phyloP scores from a whole-genome alignment of 2,888 invertebrate genomes.

The Xanthia icteritia region DNA sequence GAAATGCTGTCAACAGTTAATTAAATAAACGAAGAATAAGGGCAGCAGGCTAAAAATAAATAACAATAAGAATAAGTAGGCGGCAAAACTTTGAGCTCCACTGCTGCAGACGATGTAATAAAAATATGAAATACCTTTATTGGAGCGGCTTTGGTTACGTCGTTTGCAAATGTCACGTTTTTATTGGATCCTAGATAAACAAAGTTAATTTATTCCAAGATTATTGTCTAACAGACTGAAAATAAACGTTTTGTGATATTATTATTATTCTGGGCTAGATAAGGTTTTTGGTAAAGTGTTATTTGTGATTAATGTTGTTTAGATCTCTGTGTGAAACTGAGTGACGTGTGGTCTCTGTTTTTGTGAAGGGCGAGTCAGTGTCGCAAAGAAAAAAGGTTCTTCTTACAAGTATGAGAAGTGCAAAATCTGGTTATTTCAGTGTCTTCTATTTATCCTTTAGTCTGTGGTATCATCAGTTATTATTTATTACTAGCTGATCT shows the following conservation, averaged over 20 bases:
- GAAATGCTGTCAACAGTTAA: not conserved
- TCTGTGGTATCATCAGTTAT: too few relatives aligned
- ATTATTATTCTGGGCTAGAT: not conserved
- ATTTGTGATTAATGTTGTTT: constrained; percentile 3
- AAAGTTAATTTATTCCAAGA: constrained; percentile 37
- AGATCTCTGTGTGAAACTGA: not conserved
- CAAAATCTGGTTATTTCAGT: not conserved
- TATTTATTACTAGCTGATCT: too few relatives aligned
- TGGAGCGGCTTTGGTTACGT: constrained; percentile 52
- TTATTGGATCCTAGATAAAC: constrained; percentile 44
- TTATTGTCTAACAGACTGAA: constrained; percentile 8
- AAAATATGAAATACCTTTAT: constrained; percentile 62
- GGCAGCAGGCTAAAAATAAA: not conserved
- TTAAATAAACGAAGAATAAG: not conserved
- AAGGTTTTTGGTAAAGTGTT: not conserved
- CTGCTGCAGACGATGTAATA: constrained; percentile 52
- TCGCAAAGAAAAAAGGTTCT: not conserved
- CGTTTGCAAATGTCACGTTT: constrained; percentile 52
- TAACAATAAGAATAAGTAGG: not conserved
- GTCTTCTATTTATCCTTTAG: not conserved
- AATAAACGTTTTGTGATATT: constrained; percentile 18
- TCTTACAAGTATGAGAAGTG: not conserved
- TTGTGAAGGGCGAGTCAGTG: not conserved
- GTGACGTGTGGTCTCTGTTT: not conserved
- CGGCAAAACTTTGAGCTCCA: constrained; percentile 39